phyloP scores from a whole-genome alignment of 2,797 vertebrate genomes.

The Aotus griseimembra region DNA sequence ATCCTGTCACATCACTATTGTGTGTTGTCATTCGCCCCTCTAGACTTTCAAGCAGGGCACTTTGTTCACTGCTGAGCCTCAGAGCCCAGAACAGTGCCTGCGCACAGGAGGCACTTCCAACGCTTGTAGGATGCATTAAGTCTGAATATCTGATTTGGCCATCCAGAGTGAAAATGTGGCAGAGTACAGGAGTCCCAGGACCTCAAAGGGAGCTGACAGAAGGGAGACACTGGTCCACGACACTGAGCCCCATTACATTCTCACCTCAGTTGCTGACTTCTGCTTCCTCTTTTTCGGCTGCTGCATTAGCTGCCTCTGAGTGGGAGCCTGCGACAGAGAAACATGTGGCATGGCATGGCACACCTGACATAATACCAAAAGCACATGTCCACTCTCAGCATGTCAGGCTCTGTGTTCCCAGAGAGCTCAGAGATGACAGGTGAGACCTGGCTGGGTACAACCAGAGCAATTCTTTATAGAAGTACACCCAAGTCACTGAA shows the following conservation, averaged over 20 bases:
- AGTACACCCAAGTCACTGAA: neutral
- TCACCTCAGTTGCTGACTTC: neutral
- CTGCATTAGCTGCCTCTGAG: neutral
- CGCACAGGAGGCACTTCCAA: accelerated
- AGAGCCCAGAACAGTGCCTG: neutral
- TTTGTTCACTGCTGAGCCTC: neutral
- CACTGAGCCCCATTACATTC: neutral
- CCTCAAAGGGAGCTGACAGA: neutral
- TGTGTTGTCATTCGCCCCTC: neutral
- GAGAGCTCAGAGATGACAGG: neutral
- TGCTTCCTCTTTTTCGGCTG: neutral
- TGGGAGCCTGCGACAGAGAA: neutral
- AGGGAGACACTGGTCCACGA: accelerated
- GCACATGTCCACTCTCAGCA: neutral
- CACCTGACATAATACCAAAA: neutral
- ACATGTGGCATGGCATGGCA: no score
- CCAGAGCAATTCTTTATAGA: slow-evolving; percentile 2
- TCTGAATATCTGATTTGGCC: neutral
- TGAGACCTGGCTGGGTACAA: neutral
- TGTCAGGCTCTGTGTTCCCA: neutral
- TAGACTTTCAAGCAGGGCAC: accelerated
- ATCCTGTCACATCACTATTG: neutral
- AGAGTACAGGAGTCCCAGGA: neutral
- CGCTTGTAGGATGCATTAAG: neutral
- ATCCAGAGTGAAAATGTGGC: neutral